phyloP scores from a whole-genome alignment of 1,140 invertebrate genomes.

The Platyscapa corneri region DNA sequence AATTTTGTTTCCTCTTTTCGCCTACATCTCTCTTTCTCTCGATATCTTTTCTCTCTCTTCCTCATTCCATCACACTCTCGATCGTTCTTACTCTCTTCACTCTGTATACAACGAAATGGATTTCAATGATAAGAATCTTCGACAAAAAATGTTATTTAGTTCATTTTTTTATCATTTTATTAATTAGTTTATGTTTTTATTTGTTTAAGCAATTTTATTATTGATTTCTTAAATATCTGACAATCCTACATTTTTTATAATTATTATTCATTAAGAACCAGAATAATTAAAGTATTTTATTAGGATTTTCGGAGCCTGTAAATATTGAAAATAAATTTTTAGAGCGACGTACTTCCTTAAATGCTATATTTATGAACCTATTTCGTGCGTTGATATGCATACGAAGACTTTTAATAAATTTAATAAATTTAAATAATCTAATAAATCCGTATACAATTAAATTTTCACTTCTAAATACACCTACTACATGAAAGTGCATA shows the following conservation, averaged over 20 bases:
- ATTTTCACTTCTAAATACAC: neutral
- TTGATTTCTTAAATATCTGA: no score
- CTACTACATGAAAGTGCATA: no score
- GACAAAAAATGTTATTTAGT: neutral
- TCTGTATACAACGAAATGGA: neutral
- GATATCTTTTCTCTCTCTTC: no score
- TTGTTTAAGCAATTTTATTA: no score
- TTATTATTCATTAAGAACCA: no score
- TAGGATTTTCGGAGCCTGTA: neutral
- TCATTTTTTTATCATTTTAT: neutral
- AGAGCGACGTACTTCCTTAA: neutral
- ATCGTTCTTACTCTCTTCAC: neutral
- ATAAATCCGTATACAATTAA: neutral
- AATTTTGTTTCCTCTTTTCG: neutral
- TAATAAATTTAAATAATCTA: no score
- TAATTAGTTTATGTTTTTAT: neutral
- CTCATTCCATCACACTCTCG: neutral
- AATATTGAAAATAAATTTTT: neutral
- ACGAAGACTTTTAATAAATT: no score
- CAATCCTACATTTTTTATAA: no score
- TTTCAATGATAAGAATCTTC: neutral
- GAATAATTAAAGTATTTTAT: no score
- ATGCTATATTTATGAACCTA: neutral
- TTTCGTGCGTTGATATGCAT: neutral
- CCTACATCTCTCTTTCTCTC: neutral